Evolutionary conservation across 2,888 invertebrate species (phyloP), one percentile per base, ranked within the genome.

Genomic region (Tortricodes alternella): DNA sequence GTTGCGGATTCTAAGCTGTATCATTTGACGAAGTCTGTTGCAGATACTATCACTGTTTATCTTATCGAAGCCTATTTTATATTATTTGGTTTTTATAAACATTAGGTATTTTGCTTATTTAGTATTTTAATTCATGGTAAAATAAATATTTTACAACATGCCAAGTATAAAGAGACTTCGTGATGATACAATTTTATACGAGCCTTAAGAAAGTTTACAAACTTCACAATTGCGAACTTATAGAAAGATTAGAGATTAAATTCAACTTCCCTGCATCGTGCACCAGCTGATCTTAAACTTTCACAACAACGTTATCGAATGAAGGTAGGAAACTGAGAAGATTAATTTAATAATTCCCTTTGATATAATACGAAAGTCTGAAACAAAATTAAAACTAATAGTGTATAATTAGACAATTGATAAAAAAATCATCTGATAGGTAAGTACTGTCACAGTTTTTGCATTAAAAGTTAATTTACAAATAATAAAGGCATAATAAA

Each of bases 231-330:
- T 70, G 55, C 59, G 56, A 69, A 72, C 72, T 73, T 61, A 65
- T 63, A 70, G 71, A 74, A n/a, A 71, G 71, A 74, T 77, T 73
- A 41, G 41, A 80, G 73, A 81, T 79, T 79, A 79, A 78, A 78
- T 76, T 76, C 68, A 73, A 72, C 70, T 68, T n/a, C 59, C 61
- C 34, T 48, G 49, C 49, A 43, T 16, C 55, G 41, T 49, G 21
- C 44, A 53, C 46, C 49, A 55, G 55, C 43, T 55, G 49, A 55
- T 55, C 39, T 35, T 35, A 43, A 55, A 55, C 48, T 55, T 49
- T 29, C 44, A 29, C 41, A 41, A 48, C 41, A 35, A 41, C 41
- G 48, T 34, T 35, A 55, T 55, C 55, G 49, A 49, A 55, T 49
- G 43, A 55, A 43, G 48, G 35, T 43, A 55, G 41, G 34, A 27